These are phyloP conservation scores for Onthophagus taurus DNA, from an alignment of 1,140 invertebrate genomes.

Conservation along the genomic window DNA sequence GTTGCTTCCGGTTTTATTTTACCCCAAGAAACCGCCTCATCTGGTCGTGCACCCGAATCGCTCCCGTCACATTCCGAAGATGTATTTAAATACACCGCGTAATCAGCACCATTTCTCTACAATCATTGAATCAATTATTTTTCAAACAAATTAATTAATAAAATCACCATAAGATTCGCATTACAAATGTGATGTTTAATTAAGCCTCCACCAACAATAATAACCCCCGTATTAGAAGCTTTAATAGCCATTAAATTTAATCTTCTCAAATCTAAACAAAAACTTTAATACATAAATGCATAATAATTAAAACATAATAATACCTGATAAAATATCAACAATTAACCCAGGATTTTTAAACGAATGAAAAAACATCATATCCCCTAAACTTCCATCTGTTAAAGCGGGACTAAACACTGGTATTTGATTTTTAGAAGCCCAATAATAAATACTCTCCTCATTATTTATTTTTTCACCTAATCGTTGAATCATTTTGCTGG, in stretches of 20 bases:
- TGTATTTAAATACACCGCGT: constrained; percentile 94
- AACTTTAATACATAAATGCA: background rate
- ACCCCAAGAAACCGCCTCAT: constrained; percentile 98
- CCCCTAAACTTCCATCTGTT: constrained; percentile 96
- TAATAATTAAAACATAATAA: background rate
- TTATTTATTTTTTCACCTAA: constrained; percentile 89
- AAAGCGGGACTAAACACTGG: constrained; percentile 96
- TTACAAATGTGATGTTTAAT: constrained; percentile 99
- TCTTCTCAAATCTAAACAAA: constrained; percentile 64
- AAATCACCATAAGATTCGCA: constrained; percentile 83
- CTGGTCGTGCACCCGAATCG: constrained; percentile 93
- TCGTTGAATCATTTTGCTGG: constrained; percentile 75
- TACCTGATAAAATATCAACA: constrained; percentile 85
- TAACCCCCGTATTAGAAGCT: constrained; percentile 87
- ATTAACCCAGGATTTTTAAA: constrained; percentile 86
- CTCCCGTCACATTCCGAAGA: constrained; percentile 96
- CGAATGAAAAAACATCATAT: constrained; percentile 99
- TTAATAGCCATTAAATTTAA: constrained; percentile 94
- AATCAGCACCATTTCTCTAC: constrained; percentile 96
- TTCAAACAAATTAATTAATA: background rate
- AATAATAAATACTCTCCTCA: constrained; percentile 91
- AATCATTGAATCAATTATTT: constrained; percentile 21
- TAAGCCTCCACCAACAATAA: constrained; percentile 93
- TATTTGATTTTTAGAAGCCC: constrained; percentile 96
- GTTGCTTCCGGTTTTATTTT: constrained; percentile 84